A percentile compares a stretch with the other conserved stretches of the same genome.
Conservation (phyloP, 2,797 vertebrate species). For the Trematomus bernacchii region DNA sequence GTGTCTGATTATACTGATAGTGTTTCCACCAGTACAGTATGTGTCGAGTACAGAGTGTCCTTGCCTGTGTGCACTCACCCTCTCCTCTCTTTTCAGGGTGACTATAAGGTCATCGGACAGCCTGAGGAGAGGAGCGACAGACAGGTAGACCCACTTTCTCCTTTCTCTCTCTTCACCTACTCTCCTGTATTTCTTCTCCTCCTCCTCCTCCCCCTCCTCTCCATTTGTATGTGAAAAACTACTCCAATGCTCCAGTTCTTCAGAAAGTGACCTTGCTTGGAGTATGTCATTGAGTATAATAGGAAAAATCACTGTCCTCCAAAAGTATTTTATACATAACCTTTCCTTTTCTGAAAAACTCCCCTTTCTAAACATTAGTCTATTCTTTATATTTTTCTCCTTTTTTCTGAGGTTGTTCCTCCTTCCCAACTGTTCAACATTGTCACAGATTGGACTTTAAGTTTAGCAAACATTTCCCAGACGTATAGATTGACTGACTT, state of each 20-base stretch:
- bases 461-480: slow-evolving; percentile 49
- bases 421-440: slow-evolving; percentile 49
- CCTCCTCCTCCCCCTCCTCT: not conserved
- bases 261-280: not conserved
- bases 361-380: not conserved
- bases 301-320: no score
- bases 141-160: slow-evolving; percentile 84
- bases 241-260: not conserved
- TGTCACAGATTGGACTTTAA: slow-evolving; percentile 65
- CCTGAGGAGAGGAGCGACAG: slow-evolving; percentile 91
- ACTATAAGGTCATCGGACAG: slow-evolving; percentile 86
- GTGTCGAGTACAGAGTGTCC: not conserved
- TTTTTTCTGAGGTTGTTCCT: not conserved
- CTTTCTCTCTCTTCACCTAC: not conserved
- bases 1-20: not conserved
- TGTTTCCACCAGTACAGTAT: not conserved
- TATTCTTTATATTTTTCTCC: not conserved
- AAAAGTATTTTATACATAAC: not conserved
- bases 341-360: slow-evolving; percentile 17
- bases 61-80: not conserved
- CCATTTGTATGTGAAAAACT: not conserved
- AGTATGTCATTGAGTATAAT: not conserved
- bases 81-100: slow-evolving; percentile 85
- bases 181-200: not conserved
- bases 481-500: slow-evolving; percentile 4